Percentiles rank a stretch among this genome's conserved stretches.
phyloP scores from a whole-genome alignment of 2,888 invertebrate genomes.

The Plusia festucae region DNA sequence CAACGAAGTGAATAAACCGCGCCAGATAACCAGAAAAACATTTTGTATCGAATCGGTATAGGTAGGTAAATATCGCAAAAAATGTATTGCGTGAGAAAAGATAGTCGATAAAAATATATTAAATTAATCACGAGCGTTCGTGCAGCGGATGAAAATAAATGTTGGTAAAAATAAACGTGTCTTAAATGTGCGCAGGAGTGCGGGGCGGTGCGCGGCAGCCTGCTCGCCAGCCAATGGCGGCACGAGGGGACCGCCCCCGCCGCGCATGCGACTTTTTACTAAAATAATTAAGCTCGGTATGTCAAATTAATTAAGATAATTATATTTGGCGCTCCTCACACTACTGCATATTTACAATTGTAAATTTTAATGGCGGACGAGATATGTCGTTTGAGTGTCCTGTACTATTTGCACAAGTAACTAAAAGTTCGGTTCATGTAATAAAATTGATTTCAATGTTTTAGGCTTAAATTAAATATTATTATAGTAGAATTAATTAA shows the following conservation, averaged over 20 bases:
- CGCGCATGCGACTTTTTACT: conserved; percentile 72
- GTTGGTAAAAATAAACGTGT: conserved; percentile 69
- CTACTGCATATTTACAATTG: conserved; percentile 62
- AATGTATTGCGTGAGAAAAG: conserved; percentile 78
- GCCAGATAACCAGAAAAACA: conserved; percentile 59
- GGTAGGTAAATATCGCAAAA: conserved; percentile 71
- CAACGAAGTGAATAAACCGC: conserved; percentile 55
- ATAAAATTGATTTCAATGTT: background rate
- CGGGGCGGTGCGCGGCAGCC: conserved; percentile 62
- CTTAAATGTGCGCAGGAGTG: conserved; percentile 66
- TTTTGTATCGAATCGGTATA: conserved; percentile 60
- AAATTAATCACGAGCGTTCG: conserved; percentile 84
- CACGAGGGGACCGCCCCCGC: conserved; percentile 49
- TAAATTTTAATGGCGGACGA: conserved; percentile 61
- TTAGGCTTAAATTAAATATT: background rate
- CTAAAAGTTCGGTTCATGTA: background rate
- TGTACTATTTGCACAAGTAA: background rate
- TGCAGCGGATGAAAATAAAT: conserved; percentile 71
- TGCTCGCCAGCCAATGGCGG: conserved; percentile 70
- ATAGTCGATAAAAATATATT: conserved; percentile 81
- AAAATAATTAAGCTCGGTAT: conserved; percentile 73
- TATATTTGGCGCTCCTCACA: conserved; percentile 66
- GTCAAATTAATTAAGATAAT: conserved; percentile 80
- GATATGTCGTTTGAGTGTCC: conserved; percentile 27
- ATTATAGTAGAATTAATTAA: too few relatives aligned